These are phyloP conservation scores for Gymnocheta viridis DNA, from an alignment of 2,888 invertebrate genomes.

Conservation along the genomic window DNA sequence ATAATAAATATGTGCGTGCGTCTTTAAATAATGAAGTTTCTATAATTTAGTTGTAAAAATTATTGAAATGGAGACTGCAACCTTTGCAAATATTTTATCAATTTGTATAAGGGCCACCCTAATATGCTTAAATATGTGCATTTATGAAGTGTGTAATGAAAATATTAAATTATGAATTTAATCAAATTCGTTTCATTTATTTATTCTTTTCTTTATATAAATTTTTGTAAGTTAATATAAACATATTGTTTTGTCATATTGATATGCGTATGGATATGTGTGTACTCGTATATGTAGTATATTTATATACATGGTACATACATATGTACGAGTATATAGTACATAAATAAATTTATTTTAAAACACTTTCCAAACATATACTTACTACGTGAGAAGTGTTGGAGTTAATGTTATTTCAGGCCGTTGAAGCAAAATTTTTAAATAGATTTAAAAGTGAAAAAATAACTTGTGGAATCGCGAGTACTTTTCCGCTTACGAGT, in stretches of 20 bases:
- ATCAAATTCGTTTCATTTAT: conserved; percentile 42
- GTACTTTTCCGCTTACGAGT: too few species aligned
- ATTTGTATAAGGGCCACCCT: background rate
- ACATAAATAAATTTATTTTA: conserved; percentile 16
- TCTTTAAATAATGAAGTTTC: too few species aligned
- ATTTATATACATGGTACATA: too few species aligned
- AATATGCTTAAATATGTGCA: background rate
- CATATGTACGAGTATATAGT: too few species aligned
- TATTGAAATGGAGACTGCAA: too few species aligned
- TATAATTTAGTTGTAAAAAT: too few species aligned
- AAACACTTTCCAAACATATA: background rate
- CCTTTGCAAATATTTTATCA: too few species aligned
- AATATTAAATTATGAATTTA: conserved; percentile 59
- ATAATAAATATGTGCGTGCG: too few species aligned
- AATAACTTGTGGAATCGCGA: too few species aligned
- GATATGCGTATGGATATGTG: too few species aligned
- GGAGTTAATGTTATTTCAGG: background rate
- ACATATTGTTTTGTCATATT: conserved; percentile 49
- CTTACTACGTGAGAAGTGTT: too few species aligned
- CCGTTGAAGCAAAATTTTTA: background rate
- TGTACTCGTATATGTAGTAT: too few species aligned
- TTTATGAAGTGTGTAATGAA: conserved; percentile 15
- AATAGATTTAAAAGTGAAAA: background rate
- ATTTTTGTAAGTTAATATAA: conserved; percentile 11
- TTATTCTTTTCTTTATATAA: conserved; percentile 4